phyloP scores from a whole-genome alignment of 2,797 vertebrate species.

The Sebastolobus altivelis region DNA sequence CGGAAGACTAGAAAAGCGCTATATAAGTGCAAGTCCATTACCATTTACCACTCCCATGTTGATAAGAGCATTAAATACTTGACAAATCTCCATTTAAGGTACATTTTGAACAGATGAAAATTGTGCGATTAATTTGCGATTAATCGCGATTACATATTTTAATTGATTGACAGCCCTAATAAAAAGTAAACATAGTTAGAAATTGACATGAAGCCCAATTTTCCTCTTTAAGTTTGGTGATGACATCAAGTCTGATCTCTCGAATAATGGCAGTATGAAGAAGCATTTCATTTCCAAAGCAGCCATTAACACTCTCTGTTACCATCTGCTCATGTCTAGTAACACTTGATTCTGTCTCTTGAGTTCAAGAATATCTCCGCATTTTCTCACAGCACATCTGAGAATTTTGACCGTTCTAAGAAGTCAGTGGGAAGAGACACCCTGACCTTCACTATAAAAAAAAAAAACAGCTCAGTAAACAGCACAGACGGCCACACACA shows the following conservation, averaged over 20 bases:
- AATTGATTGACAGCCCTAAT: too few relatives aligned
- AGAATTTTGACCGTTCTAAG: slow-evolving; percentile 44
- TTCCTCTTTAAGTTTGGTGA: background rate
- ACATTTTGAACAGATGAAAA: too few relatives aligned
- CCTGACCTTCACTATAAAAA: slow-evolving; percentile 70
- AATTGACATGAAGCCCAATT: background rate
- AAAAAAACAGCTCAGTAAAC: slow-evolving; percentile 54
- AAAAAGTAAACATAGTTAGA: background rate
- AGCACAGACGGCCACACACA: slow-evolving; percentile 9
- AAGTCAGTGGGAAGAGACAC: slow-evolving; percentile 53
- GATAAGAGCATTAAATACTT: too few relatives aligned
- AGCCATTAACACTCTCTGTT: background rate
- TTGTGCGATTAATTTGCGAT: too few relatives aligned
- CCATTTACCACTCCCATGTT: too few relatives aligned
- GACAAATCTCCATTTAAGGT: too few relatives aligned
- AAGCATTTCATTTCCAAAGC: slow-evolving; percentile 12
- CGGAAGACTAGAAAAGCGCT: too few relatives aligned
- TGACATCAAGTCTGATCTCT: slow-evolving; percentile 3
- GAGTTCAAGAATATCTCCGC: slow-evolving; percentile 24
- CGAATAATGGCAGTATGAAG: slow-evolving; percentile 1
- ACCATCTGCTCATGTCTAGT: slow-evolving; percentile 18
- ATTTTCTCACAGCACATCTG: slow-evolving; percentile 60
- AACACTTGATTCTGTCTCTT: slow-evolving; percentile 3
- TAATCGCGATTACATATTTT: too few relatives aligned
- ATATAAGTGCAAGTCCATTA: too few relatives aligned